Conservation (phyloP, 2,888 invertebrate genomes). For the Neria commutata region DNA sequence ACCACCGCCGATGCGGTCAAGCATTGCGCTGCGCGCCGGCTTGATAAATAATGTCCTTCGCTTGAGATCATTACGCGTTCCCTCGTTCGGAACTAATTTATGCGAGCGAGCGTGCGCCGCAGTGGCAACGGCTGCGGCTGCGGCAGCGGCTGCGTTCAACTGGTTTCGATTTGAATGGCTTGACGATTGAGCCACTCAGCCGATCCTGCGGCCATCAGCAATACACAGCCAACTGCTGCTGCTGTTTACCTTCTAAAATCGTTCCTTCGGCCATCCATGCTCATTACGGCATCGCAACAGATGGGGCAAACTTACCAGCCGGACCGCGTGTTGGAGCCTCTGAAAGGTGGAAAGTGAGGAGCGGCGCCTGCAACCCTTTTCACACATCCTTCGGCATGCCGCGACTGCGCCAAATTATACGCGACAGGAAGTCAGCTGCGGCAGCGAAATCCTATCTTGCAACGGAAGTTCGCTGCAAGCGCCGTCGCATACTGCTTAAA, state of each 20-base stretch:
- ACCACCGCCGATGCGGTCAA: slow-evolving; percentile 2
- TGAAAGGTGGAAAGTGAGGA: too few relatives aligned
- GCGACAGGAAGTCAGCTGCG: too few relatives aligned
- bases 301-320: too few relatives aligned
- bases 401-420: too few relatives aligned
- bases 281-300: too few relatives aligned
- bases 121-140: neutral
- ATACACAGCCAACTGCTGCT: neutral
- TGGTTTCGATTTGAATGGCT: slow-evolving; percentile 3
- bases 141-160: neutral
- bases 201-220: neutral
- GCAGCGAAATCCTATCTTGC: too few relatives aligned
- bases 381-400: too few relatives aligned
- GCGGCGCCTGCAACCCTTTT: too few relatives aligned
- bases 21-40: slow-evolving; percentile 1
- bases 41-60: slow-evolving; percentile 15
- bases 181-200: too few relatives aligned
- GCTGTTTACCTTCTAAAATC: neutral
- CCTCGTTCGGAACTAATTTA: slow-evolving; percentile 45
- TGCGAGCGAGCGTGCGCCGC: slow-evolving; percentile 32
- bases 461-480: too few relatives aligned
- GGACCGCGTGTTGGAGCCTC: too few relatives aligned
- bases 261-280: neutral
- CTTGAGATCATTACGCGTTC: slow-evolving; percentile 37
- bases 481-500: too few relatives aligned